These are phyloP conservation scores for Margarornis squamiger DNA, from an alignment of 2,797 vertebrate genomes.

Conservation along the genomic window DNA sequence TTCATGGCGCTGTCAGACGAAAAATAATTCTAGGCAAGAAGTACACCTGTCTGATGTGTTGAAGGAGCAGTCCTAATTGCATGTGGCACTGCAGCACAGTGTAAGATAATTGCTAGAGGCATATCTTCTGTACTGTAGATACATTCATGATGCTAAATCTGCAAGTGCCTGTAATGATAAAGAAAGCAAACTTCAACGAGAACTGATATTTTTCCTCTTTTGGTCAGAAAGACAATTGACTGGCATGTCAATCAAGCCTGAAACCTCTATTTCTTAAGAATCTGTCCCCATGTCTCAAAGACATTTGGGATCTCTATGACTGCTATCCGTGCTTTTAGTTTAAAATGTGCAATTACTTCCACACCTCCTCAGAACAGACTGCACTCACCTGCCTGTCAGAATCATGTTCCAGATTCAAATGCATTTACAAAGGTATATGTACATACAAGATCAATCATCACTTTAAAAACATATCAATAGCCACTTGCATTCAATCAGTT, in stretches of 20 bases:
- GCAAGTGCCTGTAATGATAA: neutral
- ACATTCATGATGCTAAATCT: neutral
- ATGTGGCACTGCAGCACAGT: neutral
- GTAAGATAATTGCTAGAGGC: neutral
- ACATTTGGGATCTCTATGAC: neutral
- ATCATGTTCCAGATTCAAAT: neutral
- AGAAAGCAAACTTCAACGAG: neutral
- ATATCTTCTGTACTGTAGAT: neutral
- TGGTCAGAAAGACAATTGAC: neutral
- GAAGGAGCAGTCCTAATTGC: constrained; percentile 1
- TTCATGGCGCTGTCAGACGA: neutral
- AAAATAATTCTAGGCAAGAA: constrained; percentile 17
- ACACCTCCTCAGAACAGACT: neutral
- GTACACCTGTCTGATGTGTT: neutral
- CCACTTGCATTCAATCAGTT: neutral
- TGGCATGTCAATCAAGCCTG: neutral
- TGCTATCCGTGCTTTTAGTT: neutral
- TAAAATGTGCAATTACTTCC: neutral
- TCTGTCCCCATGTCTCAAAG: neutral
- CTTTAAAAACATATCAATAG: neutral
- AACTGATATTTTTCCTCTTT: neutral
- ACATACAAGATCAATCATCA: neutral
- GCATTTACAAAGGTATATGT: neutral
- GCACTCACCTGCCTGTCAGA: neutral
- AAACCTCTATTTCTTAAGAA: neutral